Base-by-base conservation (phyloP, 2,113 vertebrate genomes). In the Sprattus sprattus region DNA sequence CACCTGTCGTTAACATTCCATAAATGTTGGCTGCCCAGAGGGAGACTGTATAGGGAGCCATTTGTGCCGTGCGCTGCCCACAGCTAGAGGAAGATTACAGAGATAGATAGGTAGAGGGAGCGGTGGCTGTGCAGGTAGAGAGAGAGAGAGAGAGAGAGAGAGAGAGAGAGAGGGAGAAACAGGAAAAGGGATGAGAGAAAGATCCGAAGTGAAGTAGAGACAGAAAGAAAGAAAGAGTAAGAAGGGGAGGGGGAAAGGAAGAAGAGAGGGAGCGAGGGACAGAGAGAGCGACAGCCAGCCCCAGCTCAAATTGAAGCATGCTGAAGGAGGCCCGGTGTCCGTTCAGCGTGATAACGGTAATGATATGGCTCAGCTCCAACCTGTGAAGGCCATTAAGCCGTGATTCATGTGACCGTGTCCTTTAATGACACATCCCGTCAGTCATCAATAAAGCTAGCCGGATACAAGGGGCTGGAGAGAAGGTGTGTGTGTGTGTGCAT, bases 361-460 rank as follows among this genome's bases (percentile, higher is more conserved):
- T 90, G 89, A 89, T 89, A 88, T 90, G 90, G 88, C 88, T 46
- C 84, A 3, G 71, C 85, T 89, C 86, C 86, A 91, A 81, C 54
- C 44, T 16, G 49, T 81, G 85, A 83, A 89, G 85, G 86, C 89
- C 89, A 87, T 91, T 90, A 88, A 88, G 83, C 71, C 85, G 82
- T 88, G 89, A 89, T 91, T 89, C 83, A 88, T 89, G 87, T 87
- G 60, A 49, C 84, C 89, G 82, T 90, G 89, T 89, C 88, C 87
- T 87, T 88, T 91, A 89, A 92, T 87, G 84, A 86, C 87, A 88
- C 71, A 87, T 88, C 85, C 85, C 85, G 91, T 88, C 89, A 90
- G 83, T 88, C 91, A 90, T 92, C 89, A 87, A 88, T 90, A 91
- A 90, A 85, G 81, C 39, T 11, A 52, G 83, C 87, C 50, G 52